A percentile compares a stretch with the other conserved stretches of the same genome.
Evolutionary conservation across 1,140 invertebrate genomes (phyloP).

Genomic region (Eriosoma lanigerum): DNA sequence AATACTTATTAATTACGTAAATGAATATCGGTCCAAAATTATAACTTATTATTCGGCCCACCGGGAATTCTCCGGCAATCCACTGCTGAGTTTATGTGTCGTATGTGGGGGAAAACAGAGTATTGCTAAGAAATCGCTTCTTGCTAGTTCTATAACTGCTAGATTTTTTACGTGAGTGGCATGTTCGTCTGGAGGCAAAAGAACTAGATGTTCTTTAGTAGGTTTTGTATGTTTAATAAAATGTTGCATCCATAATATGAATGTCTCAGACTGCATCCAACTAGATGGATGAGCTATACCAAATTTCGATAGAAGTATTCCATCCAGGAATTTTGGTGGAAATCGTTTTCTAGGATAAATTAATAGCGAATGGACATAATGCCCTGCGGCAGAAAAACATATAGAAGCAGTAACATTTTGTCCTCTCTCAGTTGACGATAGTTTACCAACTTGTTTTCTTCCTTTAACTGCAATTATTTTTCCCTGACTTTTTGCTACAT

Average conservation of each 20-base stretch:
- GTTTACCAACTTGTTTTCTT: constrained; percentile 58
- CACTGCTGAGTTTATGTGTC: no score
- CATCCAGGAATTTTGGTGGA: not conserved
- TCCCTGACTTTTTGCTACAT: constrained; percentile 58
- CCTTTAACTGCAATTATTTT: constrained; percentile 60
- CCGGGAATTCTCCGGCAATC: no score
- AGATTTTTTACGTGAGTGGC: constrained; percentile 54
- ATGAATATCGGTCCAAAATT: no score
- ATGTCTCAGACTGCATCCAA: constrained; percentile 52
- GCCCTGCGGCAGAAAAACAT: not conserved
- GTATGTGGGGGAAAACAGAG: constrained; percentile 57
- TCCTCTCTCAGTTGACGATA: constrained; percentile 59
- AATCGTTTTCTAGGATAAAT: not conserved
- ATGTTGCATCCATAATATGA: constrained; percentile 58
- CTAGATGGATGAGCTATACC: not conserved
- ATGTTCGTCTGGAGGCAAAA: constrained; percentile 55
- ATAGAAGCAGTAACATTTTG: not conserved
- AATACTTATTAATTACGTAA: no score
- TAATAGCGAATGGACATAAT: not conserved
- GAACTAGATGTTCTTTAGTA: constrained; percentile 24
- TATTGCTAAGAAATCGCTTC: constrained; percentile 57
- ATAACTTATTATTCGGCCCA: no score
- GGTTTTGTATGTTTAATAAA: constrained; percentile 56
- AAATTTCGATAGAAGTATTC: not conserved
- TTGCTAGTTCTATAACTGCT: constrained; percentile 54